phyloP scores from a whole-genome alignment of 1,140 invertebrate genomes.

The Dendroctonus ponderosae region DNA sequence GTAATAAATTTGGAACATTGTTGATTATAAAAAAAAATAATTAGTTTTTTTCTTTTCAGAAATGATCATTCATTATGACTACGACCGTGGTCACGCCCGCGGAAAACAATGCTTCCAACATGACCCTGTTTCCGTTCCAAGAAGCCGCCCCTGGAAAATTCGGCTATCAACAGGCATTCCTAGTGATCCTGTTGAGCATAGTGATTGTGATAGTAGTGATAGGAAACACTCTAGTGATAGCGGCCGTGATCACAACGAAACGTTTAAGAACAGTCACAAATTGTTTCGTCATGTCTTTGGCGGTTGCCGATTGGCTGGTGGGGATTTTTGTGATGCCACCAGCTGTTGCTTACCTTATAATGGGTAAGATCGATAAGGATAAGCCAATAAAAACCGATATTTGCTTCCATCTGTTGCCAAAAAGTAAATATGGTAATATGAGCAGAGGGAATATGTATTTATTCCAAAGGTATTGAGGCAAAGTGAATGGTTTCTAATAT shows the following conservation, averaged over 20 bases:
- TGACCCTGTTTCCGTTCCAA: constrained; percentile 6
- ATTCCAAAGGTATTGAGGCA: too few species aligned
- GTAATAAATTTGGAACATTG: too few species aligned
- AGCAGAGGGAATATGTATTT: too few species aligned
- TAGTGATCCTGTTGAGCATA: constrained; percentile 55
- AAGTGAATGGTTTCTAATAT: too few species aligned
- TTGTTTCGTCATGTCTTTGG: constrained; percentile 90
- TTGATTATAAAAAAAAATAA: too few species aligned
- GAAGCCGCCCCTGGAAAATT: constrained; percentile 3
- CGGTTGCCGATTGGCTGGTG: constrained; percentile 87
- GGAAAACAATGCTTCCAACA: constrained; percentile 9
- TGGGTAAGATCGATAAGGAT: constrained; percentile 53
- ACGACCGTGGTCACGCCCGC: constrained; percentile 6
- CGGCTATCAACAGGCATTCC: constrained; percentile 43
- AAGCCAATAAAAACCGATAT: too few species aligned
- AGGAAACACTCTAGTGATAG: constrained; percentile 88
- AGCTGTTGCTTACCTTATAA: constrained; percentile 71
- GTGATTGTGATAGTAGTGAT: constrained; percentile 66
- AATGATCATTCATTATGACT: constrained; percentile 41
- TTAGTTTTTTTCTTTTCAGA: constrained; percentile 38
- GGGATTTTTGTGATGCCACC: constrained; percentile 94
- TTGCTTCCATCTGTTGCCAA: too few species aligned
- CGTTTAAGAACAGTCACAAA: constrained; percentile 90
- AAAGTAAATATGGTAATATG: too few species aligned
- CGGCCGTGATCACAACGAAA: constrained; percentile 87